Evolutionary conservation across 2,113 vertebrate species (phyloP), one percentile per base, ranked within the genome.

Genomic region (Tupaia chinensis): DNA sequence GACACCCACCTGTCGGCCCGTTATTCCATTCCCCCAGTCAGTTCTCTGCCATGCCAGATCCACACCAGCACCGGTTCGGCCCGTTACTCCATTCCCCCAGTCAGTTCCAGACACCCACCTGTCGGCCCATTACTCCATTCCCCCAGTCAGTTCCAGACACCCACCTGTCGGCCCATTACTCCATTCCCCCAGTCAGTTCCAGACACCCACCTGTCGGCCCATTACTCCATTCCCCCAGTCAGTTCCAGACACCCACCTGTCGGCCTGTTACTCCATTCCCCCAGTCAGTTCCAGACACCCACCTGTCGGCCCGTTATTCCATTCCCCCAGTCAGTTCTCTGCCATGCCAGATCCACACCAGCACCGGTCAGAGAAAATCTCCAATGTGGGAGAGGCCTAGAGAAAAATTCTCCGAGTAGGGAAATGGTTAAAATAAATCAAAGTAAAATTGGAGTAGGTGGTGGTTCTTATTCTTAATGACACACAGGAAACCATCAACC

Each of bases 341-440:
- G 12, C 4, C 29, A 32, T 58, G 32, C 65, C 7, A 17, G 1
- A 12, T 9, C 34, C 53, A n/a, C 5, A 25, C 29, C 14, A 61
- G 60, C 91, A 27, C 65, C n/a, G 25, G 58, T 15, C 23, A 9
- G 69, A 91, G 78, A 25, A 77, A 72, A 79, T 11, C 12, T 60
- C 54, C 78, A 10, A 0, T 14, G 72, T 94, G 61, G 16, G 3
- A 54, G 32, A 91, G 29, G 65, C 53, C 85, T 61, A 17, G 68
- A 72, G 76, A 83, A 63, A 93, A 87, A 93, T 72, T 61, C 87
- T 96, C 72, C 16, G 93, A 89, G 82, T 84, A 84, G 68, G 85
- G 93, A 96, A 96, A 92, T 81, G 63, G 95, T 97, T 96, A 96
- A 96, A 96, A 93, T 97, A 96, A 97, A 96, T 96, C 95, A 97